A percentile compares a stretch with the other conserved stretches of the same genome.
Conservation (phyloP, 2,797 vertebrate genomes). For the Cossypha niveicapilla region DNA sequence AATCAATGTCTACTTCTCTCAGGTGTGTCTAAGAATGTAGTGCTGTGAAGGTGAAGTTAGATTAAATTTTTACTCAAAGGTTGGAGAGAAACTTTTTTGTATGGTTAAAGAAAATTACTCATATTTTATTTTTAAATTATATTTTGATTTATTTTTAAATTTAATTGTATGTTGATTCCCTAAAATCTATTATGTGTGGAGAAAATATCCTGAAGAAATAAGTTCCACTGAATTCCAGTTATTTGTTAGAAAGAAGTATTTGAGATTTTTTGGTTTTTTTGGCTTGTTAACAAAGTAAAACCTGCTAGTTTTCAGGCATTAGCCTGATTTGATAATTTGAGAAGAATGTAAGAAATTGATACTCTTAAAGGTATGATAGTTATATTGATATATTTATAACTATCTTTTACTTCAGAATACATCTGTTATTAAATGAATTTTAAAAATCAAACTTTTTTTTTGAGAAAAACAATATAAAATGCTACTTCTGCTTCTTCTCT, state of each 20-base stretch:
- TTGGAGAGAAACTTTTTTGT: neutral
- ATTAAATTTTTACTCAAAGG: neutral
- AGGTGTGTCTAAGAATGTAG: neutral
- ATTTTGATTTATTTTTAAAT: neutral
- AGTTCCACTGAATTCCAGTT: neutral
- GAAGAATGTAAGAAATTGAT: neutral
- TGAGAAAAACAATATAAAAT: neutral
- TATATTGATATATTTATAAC: neutral
- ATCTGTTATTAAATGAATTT: neutral
- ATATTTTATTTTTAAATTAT: neutral
- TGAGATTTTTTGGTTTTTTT: too few relatives aligned
- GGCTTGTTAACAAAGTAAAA: neutral
- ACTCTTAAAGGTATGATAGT: neutral
- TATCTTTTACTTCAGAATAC: neutral
- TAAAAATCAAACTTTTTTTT: rapidly evolving
- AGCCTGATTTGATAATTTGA: neutral
- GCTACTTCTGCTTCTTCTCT: neutral
- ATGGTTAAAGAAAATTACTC: neutral
- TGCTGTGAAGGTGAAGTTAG: neutral
- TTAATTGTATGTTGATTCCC: neutral
- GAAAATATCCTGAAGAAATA: neutral
- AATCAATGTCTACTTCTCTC: neutral
- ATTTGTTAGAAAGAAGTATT: neutral
- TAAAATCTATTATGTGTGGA: neutral
- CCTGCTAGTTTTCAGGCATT: neutral